Evolutionary conservation across 1,140 invertebrate genomes (phyloP), one percentile per base, ranked within the genome.

Genomic region (Asbolus verrucosus): DNA sequence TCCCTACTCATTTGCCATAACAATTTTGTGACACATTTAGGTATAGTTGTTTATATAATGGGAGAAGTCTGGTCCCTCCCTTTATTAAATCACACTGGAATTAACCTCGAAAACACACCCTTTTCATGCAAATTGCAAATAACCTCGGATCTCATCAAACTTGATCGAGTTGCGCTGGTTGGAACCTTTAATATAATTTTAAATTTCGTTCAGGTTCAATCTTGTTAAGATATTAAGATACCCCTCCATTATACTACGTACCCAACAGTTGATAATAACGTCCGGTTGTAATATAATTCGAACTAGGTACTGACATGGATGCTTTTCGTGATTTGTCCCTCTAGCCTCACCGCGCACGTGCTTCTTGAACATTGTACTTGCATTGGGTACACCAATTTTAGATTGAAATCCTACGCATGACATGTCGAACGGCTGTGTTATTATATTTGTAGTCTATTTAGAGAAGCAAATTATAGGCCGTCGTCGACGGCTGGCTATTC

Each of bases 391-490:
- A 11, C 11, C 19, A 21, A 54, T 54, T 54, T 54, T n/a, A 24
- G 19, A 54, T 27, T 14, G 5, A 21, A 54, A 21, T 27, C 46
- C 41, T 8, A 9, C 41, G n/a, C 46, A 21, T 14, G 5, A 36
- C 27, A 36, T 36, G 33, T 36, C 33, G 33, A 36, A 36, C 6
- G 6, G 24, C 24, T 46, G 8, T 27, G 46, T 54, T 54, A 54
- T 54, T 54, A 31, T 27, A 54, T 54, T 54, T 27, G 46, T 54
- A 24, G 46, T 19, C 46, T 54, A 54, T 54, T 54, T 54, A 54
- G 46, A 54, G 46, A 54, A 54, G 46, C 19, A 31, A 54, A 54
- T 54, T 54, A 54, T 54, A 54, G 46, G 46, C 27, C 46, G 41
- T 19, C 41, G 46, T 14, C 46, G 2, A 54, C 46, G 46, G 19